Base-by-base conservation (phyloP, 2,797 vertebrate species). In the Cyprinodon diabolis region DNA sequence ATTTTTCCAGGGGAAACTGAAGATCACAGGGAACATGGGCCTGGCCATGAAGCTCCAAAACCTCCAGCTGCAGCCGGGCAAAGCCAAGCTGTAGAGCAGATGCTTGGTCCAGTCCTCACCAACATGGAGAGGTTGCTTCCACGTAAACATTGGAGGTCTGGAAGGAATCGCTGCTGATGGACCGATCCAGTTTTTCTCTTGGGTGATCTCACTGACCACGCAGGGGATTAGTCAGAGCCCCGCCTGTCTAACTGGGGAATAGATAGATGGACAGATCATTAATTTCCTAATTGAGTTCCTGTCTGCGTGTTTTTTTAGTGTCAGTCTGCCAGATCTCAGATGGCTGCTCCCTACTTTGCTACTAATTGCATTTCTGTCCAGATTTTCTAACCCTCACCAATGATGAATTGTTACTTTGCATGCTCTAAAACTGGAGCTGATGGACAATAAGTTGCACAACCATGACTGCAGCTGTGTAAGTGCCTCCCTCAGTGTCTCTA, bases 1-100 rank as follows among this genome's bases (percentile, higher is more conserved):
- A 0, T 98, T 98, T 89, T 97, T 98, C 93, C 96, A 98, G 94
- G 97, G 97, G 43, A 99, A 98, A 90, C 85, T 98, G 95, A 99
- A 98, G 95, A 90, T 98, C 86, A 94, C 95, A 40, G 97, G 97
- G 75, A 98, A 97, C 92, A 97, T 98, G 97, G 97, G 96, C 52
- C 88, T 98, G 91, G 97, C 97, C 82, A 97, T 98, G 97, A 98
- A 98, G 89, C 95, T 98, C 45, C 97, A 98, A 84, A 98, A 17
- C 84, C 95, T 98, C 80, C 97, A 98, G 81, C 95, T 98, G 86
- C 95, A 97, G 88, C 95, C 96, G 0, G 95, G 91, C 82, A 97
- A 97, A 93, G 95, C 97, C 87, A 98, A 97, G 90, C 90, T 95
- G 89, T 95, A 91, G 90, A 77, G 0, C 73, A 72, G 48, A 25